These are phyloP conservation scores for Pycnomerus fuliginosus DNA, from an alignment of 2,888 invertebrate genomes.

Conservation along the genomic window DNA sequence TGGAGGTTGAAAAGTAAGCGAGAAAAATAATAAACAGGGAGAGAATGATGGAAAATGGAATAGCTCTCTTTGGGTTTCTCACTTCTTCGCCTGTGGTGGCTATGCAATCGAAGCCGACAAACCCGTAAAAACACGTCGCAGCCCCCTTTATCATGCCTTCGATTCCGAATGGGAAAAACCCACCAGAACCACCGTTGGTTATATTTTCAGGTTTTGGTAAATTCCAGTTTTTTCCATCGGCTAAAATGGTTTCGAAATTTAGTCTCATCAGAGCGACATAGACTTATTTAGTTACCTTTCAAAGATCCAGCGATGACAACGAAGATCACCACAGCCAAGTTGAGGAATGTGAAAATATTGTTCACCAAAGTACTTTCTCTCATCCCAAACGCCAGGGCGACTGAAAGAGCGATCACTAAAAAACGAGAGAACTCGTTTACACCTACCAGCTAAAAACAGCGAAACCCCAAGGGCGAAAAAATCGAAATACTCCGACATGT, in stretches of 20 bases:
- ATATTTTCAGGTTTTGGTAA: constrained; percentile 24
- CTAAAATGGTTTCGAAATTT: no score
- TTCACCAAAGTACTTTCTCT: constrained; percentile 86
- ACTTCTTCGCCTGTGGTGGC: constrained; percentile 90
- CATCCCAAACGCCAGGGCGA: constrained; percentile 77
- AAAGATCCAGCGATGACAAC: constrained; percentile 78
- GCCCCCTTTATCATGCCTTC: constrained; percentile 78
- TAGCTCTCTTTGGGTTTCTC: constrained; percentile 78
- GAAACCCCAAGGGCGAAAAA: constrained; percentile 74
- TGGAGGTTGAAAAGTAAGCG: constrained; percentile 86
- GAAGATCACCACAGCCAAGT: constrained; percentile 77
- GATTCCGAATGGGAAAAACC: constrained; percentile 83
- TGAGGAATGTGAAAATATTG: constrained; percentile 82
- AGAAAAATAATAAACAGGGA: constrained; percentile 82
- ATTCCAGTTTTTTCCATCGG: constrained; percentile 56
- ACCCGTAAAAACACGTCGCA: constrained; percentile 87
- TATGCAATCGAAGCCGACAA: constrained; percentile 91
- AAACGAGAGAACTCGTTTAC: no score
- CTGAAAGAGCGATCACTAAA: no score
- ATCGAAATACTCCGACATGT: constrained; percentile 72
- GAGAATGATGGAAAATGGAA: constrained; percentile 82
- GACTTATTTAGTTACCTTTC: constrained; percentile 38
- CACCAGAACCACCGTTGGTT: constrained; percentile 60
- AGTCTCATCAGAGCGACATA: no score
- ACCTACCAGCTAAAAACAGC: constrained; percentile 65